Conservation (phyloP, 2,113 vertebrate species). For the Elanoides forficatus region DNA sequence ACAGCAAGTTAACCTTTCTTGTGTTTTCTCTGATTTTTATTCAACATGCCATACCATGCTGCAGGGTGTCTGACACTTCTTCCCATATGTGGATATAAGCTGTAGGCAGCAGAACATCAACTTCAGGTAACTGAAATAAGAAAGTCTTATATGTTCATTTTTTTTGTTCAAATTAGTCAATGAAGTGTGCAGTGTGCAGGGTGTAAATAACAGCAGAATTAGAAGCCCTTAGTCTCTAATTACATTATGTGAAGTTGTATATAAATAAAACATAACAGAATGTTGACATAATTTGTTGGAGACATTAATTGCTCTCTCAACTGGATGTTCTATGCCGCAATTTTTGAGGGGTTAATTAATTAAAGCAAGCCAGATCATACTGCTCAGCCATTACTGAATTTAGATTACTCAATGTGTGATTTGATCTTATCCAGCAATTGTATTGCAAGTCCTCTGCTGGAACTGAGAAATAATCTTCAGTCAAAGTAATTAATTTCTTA, state of each 20-base stretch:
- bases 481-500: slow-evolving; percentile 30
- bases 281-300: slow-evolving; percentile 63
- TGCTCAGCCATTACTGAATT: slow-evolving; percentile 26
- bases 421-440: slow-evolving; percentile 9
- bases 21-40: slow-evolving; percentile 1
- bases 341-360: slow-evolving; percentile 62
- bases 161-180: slow-evolving; percentile 18
- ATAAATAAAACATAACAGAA: slow-evolving; percentile 67
- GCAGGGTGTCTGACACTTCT: not conserved
- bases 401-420: not conserved
- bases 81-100: not conserved
- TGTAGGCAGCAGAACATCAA: not conserved
- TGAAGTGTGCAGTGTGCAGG: not conserved
- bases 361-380: slow-evolving; percentile 26
- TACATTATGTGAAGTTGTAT: slow-evolving; percentile 51
- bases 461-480: not conserved
- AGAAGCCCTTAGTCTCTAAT: slow-evolving; percentile 56
- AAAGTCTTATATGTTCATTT: not conserved
- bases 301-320: slow-evolving; percentile 52
- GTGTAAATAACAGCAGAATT: slow-evolving; percentile 35
- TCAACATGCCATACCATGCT: not conserved
- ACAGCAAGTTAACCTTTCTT: not conserved
- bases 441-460: not conserved
- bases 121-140: slow-evolving; percentile 24
- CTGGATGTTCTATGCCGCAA: slow-evolving; percentile 25